Conservation (phyloP, 2,797 vertebrate genomes). For the Parauchenoglanis punctatus region DNA sequence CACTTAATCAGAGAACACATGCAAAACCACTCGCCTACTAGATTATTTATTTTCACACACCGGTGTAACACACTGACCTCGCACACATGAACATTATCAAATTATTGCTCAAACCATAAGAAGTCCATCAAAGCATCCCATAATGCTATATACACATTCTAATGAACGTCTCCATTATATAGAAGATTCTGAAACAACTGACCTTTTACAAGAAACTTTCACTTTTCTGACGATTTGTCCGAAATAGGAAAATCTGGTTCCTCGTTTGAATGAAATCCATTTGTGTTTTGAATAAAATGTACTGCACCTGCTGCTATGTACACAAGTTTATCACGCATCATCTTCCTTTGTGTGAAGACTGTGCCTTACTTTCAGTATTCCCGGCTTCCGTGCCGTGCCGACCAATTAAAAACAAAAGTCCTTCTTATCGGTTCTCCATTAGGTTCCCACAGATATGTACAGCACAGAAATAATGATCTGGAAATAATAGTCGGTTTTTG, state of each 20-base stretch:
- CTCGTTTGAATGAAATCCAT: neutral
- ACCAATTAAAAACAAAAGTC: neutral
- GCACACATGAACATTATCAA: neutral
- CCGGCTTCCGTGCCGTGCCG: neutral
- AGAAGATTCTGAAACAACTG: neutral
- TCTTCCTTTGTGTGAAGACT: neutral
- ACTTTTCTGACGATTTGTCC: neutral
- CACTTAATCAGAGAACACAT: neutral
- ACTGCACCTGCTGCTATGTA: neutral
- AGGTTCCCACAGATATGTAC: neutral
- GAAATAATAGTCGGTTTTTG: neutral
- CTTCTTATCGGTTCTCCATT: neutral
- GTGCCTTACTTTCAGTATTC: neutral
- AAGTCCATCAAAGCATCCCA: neutral
- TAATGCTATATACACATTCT: neutral
- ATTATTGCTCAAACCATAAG: neutral
- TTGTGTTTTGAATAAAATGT: neutral
- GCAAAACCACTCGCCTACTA: neutral
- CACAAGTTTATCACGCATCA: neutral
- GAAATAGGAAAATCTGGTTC: neutral
- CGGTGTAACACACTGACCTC: neutral
- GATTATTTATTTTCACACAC: neutral
- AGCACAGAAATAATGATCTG: neutral
- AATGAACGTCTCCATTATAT: neutral
- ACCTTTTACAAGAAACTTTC: neutral